Percentiles rank a stretch among this genome's conserved stretches.
Conservation (phyloP, 2,113 vertebrate species). For the Trematomus loennbergii region DNA sequence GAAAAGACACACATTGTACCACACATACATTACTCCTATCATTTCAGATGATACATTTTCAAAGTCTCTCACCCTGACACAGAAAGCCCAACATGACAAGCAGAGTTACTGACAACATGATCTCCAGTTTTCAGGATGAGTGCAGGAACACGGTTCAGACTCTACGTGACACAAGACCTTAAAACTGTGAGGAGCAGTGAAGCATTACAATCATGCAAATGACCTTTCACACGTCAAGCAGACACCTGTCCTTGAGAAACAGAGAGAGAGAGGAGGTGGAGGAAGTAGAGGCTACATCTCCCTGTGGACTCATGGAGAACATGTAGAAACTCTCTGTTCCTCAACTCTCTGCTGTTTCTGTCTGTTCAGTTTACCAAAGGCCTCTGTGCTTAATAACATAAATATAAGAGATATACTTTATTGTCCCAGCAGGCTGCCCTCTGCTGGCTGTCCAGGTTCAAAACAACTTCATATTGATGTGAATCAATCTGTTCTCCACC, state of each 20-base stretch:
- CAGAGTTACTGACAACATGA: slow-evolving; percentile 42
- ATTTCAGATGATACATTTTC: too few species aligned
- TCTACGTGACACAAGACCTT: slow-evolving; percentile 7
- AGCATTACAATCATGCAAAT: too few species aligned
- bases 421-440: slow-evolving; percentile 14
- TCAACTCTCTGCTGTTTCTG: neutral
- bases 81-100: too few species aligned
- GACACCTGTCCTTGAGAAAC: too few species aligned
- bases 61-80: too few species aligned
- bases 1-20: too few species aligned
- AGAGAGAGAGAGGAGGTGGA: neutral
- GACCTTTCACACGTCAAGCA: too few species aligned
- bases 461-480: too few species aligned
- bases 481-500: too few species aligned
- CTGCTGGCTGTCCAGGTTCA: slow-evolving; percentile 35
- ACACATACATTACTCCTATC: too few species aligned
- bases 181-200: slow-evolving; percentile 38
- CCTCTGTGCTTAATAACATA: neutral
- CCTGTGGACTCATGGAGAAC: neutral
- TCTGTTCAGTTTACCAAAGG: neutral
- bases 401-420: too few species aligned
- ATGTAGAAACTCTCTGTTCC: slow-evolving; percentile 7
- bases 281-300: neutral
- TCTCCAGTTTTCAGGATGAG: slow-evolving; percentile 37
- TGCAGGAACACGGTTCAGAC: neutral